Base-by-base conservation (phyloP, 2,113 vertebrate genomes). In the Tenebrosternarchus preto region DNA sequence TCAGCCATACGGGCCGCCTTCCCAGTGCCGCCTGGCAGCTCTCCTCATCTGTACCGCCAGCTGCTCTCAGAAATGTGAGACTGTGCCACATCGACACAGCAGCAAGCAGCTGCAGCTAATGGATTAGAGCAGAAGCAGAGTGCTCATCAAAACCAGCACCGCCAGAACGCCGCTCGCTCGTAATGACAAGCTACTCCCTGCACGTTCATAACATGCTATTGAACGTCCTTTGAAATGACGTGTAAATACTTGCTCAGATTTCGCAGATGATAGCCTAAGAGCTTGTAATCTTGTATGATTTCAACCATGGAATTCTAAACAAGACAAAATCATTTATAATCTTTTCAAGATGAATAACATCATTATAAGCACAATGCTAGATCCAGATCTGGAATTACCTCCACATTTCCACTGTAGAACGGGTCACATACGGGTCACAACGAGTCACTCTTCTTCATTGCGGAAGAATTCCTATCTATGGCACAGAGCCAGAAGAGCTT, bases 61-160 rank as follows among this genome's bases (percentile, higher is more conserved):
- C 68, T 79, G 77, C 43, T 22, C 61, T 36, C 59, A 73, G 55
- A 56, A 73, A 78, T 2, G 24, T 76, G 59, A 61, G 71, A 73
- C 25, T 1, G 36, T 80, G 67, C 67, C 82, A 84, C 73, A 80
- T 80, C 60, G 22, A 46, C 57, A 80, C 17, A 55, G 68, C 55
- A 73, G 78, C 60, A 43, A 80, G 60, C 63, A 63, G 57, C 73
- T 80, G 57, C 66, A 76, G 33, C 31, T 76, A 31, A 63, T 57
- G 70, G 50, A 67, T 22, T 66, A 39, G 59, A 56, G 43, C n/a
- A n/a, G 50, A 31, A 46, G 43, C 71, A 64, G 43, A 71, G 33
- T 78, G 77, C n/a, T 63, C 57, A 55, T 80, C 15, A 33, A 31
- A 61, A 46, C 72, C 70, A 73, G 33, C 43, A 63, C 3, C 25